phyloP scores from a whole-genome alignment of 1,140 invertebrate genomes.

The Chionoecetes opilio region DNA sequence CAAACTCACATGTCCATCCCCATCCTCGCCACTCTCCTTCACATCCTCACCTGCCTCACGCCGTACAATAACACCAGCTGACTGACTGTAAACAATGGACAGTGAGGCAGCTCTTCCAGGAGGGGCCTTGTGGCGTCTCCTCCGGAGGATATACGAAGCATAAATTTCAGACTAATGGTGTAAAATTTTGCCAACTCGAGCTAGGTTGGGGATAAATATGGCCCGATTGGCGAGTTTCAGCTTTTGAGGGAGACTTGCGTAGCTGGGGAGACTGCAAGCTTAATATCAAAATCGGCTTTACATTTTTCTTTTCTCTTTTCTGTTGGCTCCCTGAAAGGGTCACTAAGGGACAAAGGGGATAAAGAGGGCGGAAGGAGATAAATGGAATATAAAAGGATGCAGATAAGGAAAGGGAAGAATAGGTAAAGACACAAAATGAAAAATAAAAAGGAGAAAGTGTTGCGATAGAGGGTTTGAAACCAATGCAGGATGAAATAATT shows the following conservation, averaged over 20 bases:
- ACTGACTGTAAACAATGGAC: constrained; percentile 48
- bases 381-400: background rate
- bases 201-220: constrained; percentile 54
- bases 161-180: constrained; percentile 67
- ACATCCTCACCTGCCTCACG: background rate
- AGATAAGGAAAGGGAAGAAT: background rate
- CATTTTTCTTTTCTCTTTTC: no score
- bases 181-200: constrained; percentile 54
- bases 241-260: background rate
- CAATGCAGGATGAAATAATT: no score
- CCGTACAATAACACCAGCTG: constrained; percentile 34
- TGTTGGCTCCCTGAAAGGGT: background rate
- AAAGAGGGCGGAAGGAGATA: background rate
- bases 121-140: constrained; percentile 49
- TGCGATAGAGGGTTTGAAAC: no score
- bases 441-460: background rate
- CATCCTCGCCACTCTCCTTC: no score
- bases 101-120: constrained; percentile 35
- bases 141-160: constrained; percentile 52
- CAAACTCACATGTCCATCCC: no score
- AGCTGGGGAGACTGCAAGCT: background rate
- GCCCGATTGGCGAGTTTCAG: background rate
- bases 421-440: background rate
- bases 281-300: background rate
- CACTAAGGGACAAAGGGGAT: background rate